These are phyloP conservation scores for Drosophila glabriapex DNA, from an alignment of 2,888 invertebrate species.

Conservation along the genomic window DNA sequence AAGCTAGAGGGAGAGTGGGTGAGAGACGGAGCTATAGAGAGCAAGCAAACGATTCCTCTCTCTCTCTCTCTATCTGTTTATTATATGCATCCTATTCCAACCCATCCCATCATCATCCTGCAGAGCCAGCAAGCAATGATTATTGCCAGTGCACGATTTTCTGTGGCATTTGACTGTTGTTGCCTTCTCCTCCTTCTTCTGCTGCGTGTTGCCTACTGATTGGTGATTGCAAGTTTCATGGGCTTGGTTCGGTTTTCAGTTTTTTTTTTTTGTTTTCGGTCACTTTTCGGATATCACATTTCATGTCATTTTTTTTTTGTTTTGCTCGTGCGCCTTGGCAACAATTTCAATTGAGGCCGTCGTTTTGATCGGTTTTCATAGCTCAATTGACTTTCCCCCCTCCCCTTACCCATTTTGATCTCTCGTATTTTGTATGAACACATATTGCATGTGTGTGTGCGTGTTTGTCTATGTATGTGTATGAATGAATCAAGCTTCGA, in stretches of 20 bases:
- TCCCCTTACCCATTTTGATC: slow-evolving; percentile 24
- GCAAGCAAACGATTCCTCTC: background rate
- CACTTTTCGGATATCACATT: slow-evolving; percentile 53
- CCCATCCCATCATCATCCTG: slow-evolving; percentile 32
- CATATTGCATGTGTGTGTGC: slow-evolving; percentile 24
- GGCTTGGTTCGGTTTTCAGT: slow-evolving; percentile 48
- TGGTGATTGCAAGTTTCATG: slow-evolving; percentile 57
- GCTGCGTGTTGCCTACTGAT: slow-evolving; percentile 38
- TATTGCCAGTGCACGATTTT: slow-evolving; percentile 75
- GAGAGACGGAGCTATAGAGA: background rate
- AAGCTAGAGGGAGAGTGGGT: background rate
- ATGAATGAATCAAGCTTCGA: slow-evolving; percentile 77
- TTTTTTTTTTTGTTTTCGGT: slow-evolving; percentile 33
- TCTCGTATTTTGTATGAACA: slow-evolving; percentile 41
- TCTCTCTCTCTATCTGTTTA: background rate
- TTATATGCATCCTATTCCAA: slow-evolving; percentile 20
- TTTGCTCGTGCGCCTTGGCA: slow-evolving; percentile 61
- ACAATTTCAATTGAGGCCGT: slow-evolving; percentile 68
- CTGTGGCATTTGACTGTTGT: slow-evolving; percentile 68
- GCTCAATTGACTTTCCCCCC: slow-evolving; percentile 61
- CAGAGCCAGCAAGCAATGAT: slow-evolving; percentile 54
- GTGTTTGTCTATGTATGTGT: slow-evolving; percentile 36
- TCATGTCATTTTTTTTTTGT: slow-evolving; percentile 58
- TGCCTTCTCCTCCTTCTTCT: slow-evolving; percentile 17
- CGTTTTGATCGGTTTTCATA: slow-evolving; percentile 72